Evolutionary conservation across 2,888 invertebrate species (phyloP).

Genomic region (Thera obeliscata): DNA sequence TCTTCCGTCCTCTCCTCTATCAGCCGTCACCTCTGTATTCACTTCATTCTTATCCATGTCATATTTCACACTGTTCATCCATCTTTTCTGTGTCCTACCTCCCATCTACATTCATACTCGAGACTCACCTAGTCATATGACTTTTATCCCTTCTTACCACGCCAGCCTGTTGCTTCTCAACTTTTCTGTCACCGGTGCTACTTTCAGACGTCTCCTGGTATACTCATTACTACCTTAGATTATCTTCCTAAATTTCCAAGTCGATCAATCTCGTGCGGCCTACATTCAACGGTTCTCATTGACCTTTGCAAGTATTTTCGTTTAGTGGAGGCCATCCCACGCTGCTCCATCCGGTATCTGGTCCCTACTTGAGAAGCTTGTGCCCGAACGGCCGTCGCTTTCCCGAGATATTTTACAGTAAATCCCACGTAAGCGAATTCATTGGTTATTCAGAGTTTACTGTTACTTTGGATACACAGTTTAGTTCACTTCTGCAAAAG

Average conservation of each 20-base stretch:
- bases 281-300: background rate
- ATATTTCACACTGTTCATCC: too few species aligned
- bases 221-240: background rate
- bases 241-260: background rate
- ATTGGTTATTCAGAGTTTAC: constrained; percentile 31
- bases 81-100: too few species aligned
- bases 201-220: background rate
- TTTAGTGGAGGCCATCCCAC: background rate
- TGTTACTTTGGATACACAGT: constrained; percentile 6
- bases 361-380: background rate
- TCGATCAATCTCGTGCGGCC: background rate
- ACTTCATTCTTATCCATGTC: too few species aligned
- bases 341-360: background rate
- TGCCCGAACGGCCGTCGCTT: background rate
- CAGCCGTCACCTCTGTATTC: too few species aligned
- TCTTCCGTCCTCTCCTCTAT: too few species aligned
- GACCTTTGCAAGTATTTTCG: background rate
- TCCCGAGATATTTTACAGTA: background rate
- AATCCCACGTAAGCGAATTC: background rate
- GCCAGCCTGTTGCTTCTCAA: too few species aligned
- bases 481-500: constrained; percentile 23
- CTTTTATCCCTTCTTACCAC: too few species aligned
- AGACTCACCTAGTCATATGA: too few species aligned
- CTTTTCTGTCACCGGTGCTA: too few species aligned
- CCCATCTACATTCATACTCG: too few species aligned